Evolutionary conservation across 1,140 invertebrate species (phyloP), one percentile per base, ranked within the genome.

Genomic region (Pseudobourletiella spinata): DNA sequence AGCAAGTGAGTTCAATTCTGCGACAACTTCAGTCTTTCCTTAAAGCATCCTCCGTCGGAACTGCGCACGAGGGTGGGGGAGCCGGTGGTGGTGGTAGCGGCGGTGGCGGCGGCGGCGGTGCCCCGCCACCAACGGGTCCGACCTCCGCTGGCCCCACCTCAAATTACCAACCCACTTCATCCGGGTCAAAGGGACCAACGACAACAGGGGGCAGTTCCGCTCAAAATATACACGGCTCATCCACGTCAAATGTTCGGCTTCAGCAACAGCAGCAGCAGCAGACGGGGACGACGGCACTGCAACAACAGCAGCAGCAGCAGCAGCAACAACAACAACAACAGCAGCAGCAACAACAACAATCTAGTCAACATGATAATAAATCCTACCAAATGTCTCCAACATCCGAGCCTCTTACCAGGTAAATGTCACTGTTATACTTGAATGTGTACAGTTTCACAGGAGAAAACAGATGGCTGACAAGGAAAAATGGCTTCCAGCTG

Each of bases 1-100:
- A 85, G 68, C 81, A 84, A 65, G 69, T 86, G 51, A 82, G 81
- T 68, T 78, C 75, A 32, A 73, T 83, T 30, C 80, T 70, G 26
- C 68, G 65, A 42, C 68, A 70, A 59, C 58, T 70, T 32, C 68
- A 70, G 54, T 65, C 65, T n/a, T 70, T 70, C 57, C 62, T 70
- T n/a, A 70, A 70, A 28, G 46, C 59, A 24, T 56, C 61, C 18
- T 52, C 30, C 4, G 50, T 20, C 24, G 56, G 30, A 51, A 59
- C 35, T 51, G 69, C 55, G 32, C 26, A 28, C 44, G 62, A 64
- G n/a, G 65, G 54, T 62, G 71, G 59, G 18, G 46, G 46, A 4
- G 52, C 28, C 1, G 60, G 58, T 15, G 51, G 51, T 48, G 39
- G 54, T 46, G 58, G 58, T 39, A 55, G 63, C 25, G 30, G 29